A percentile compares a stretch with the other conserved stretches of the same genome.
Conservation (phyloP, 2,113 vertebrate species). For the Pluvianellus socialis region DNA sequence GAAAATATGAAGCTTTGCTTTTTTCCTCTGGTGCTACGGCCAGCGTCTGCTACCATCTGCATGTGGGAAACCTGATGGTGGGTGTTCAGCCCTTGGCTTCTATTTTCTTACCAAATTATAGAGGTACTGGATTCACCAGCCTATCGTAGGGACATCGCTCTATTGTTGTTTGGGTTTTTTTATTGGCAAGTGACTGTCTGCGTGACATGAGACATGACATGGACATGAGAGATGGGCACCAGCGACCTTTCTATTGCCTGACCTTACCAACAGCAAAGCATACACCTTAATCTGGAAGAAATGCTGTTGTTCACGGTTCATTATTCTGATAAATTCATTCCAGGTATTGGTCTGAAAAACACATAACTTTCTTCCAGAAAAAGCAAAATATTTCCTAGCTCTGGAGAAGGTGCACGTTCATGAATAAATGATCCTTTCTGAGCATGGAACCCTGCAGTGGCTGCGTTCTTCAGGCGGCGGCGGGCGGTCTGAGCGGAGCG, state of each 20-base stretch:
- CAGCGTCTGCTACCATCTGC: not conserved
- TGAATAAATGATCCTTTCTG: not conserved
- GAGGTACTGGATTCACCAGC: not conserved
- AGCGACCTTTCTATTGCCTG: accelerated
- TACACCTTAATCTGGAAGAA: not conserved
- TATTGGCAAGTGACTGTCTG: not conserved
- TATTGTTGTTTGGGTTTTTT: not conserved
- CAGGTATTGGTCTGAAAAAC: not conserved
- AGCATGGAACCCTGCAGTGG: not conserved
- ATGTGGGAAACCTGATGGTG: not conserved
- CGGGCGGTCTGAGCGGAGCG: accelerated
- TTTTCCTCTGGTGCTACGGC: not conserved
- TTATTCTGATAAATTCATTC: not conserved
- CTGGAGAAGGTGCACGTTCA: not conserved
- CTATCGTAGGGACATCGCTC: not conserved
- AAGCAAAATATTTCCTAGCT: not conserved
- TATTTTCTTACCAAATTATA: not conserved
- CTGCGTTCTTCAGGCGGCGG: not conserved
- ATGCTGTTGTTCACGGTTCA: not conserved
- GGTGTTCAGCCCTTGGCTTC: not conserved
- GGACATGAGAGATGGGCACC: not conserved
- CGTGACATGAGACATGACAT: not conserved
- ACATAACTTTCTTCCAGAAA: not conserved
- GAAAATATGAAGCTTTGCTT: not conserved
- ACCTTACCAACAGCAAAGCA: not conserved